Conservation (phyloP, 2,888 invertebrate species). For the Drosophila pseudotakahashii region DNA sequence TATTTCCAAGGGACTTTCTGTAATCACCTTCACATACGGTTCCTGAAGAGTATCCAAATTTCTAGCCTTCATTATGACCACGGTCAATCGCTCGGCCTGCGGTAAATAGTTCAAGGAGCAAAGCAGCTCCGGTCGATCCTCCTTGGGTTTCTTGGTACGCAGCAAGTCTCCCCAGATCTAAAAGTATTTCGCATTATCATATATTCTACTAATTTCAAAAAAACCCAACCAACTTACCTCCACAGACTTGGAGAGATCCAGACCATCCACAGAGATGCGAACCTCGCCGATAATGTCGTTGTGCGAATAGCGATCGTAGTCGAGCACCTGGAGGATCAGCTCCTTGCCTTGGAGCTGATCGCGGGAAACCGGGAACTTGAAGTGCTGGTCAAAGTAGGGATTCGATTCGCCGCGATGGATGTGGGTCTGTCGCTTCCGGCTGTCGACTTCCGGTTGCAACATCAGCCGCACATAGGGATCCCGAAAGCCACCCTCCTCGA, state of each 20-base stretch:
- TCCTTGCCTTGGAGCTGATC: constrained; percentile 93
- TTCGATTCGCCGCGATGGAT: constrained; percentile 93
- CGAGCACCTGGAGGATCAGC: constrained; percentile 85
- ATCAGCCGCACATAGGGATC: constrained; percentile 94
- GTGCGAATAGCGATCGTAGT: constrained; percentile 89
- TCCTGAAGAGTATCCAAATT: constrained; percentile 92
- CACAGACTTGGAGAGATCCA: constrained; percentile 87
- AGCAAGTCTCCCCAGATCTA: constrained; percentile 96
- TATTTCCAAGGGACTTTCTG: no score
- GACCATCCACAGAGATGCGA: constrained; percentile 90
- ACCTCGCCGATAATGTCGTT: constrained; percentile 95
- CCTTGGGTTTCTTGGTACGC: constrained; percentile 91
- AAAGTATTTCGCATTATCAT: not conserved
- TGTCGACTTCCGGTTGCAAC: constrained; percentile 93
- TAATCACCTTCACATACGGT: constrained; percentile 88
- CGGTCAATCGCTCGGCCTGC: constrained; percentile 93
- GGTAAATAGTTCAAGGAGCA: constrained; percentile 94
- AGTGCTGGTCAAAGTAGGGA: constrained; percentile 95
- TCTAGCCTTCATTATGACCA: constrained; percentile 92
- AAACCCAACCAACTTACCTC: constrained; percentile 71
- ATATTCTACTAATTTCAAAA: fast-evolving
- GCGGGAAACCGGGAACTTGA: constrained; percentile 95
- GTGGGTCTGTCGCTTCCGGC: constrained; percentile 92
- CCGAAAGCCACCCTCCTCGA: constrained; percentile 94
- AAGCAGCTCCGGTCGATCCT: constrained; percentile 92